Percentiles rank a stretch among this genome's conserved stretches.
phyloP scores from a whole-genome alignment of 2,797 vertebrate genomes.

The Cyprinodon diabolis region DNA sequence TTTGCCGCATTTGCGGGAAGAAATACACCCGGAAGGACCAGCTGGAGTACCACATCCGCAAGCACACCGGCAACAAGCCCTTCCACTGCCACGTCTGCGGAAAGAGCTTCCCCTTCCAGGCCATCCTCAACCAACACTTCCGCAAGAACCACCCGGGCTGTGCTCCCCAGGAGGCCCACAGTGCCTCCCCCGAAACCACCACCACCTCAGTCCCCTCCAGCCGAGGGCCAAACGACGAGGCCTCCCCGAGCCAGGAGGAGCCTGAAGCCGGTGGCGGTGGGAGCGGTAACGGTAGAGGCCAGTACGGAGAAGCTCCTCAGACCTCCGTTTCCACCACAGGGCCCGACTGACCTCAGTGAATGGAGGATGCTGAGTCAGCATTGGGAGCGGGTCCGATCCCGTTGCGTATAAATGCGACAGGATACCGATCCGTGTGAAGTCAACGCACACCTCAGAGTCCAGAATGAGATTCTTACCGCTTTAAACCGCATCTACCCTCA shows the following conservation, averaged over 20 bases:
- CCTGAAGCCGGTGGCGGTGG: slow-evolving; percentile 76
- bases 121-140: slow-evolving; percentile 99
- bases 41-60: slow-evolving; percentile 98
- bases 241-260: slow-evolving; percentile 90
- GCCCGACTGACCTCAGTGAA: slow-evolving; percentile 84
- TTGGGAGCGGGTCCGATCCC: slow-evolving; percentile 1
- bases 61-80: slow-evolving; percentile 99
- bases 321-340: slow-evolving; percentile 96
- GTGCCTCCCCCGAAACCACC: slow-evolving; percentile 96
- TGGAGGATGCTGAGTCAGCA: background rate
- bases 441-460: slow-evolving; percentile 42
- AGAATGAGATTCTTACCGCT: slow-evolving; percentile 69
- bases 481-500: slow-evolving; percentile 87
- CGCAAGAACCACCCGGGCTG: slow-evolving; percentile 98
- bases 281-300: slow-evolving; percentile 64
- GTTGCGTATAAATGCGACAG: slow-evolving; percentile 17
- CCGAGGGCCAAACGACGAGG: slow-evolving; percentile 89
- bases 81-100: slow-evolving; percentile 97
- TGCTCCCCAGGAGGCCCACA: slow-evolving; percentile 90
- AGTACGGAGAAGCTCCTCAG: slow-evolving; percentile 86
- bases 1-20: slow-evolving; percentile 97
- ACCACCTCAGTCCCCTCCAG: slow-evolving; percentile 85
- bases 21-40: slow-evolving; percentile 99
- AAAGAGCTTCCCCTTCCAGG: slow-evolving; percentile 99
- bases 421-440: slow-evolving; percentile 17